Base-by-base conservation (phyloP, 2,888 invertebrate species). In the Xanthorhoe spadicearia region DNA sequence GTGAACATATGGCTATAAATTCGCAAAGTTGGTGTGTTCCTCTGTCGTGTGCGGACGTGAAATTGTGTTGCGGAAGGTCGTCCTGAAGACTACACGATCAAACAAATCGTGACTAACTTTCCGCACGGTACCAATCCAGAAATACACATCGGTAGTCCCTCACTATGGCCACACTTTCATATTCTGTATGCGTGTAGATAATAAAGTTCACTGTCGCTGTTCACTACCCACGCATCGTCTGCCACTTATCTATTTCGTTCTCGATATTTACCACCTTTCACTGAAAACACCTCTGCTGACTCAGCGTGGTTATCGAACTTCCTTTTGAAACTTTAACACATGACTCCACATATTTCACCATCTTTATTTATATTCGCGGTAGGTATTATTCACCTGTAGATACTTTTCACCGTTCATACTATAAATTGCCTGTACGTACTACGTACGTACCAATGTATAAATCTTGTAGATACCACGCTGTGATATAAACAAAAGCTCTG, bases 71-170 rank as follows among this genome's bases (percentile, higher is more conserved):
- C 79, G 83, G 84, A 89, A 90, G 90, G 87, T 87, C 86, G 82
- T 77, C 78, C 57, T 75, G 73, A 78, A 84, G 83, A 84, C 83
- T 76, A 78, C 80, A 81, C 76, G 79, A 84, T 84, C 79, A 77
- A 81, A 83, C 80, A 82, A 82, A 84, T 82, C 81, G 82, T 89
- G 90, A 91, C 88, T 91, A 90, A 86, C 84, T 87, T 92, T 92
- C 88, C 92, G 86, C 92, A 92, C 92, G 91, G 88, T 92, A 92
- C 92, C 84, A 93, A 92, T 92, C 92, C 90, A 86, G 84, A 92
- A 93, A 93, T 92, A 92, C 80, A 80, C 83, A 69, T 78, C 81
- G 83, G 80, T 83, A 83, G 83, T 86, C 85, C 87, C 85, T 80
- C 82, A 77, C 70, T 74, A 75, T 77, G 73, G 56, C 61, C 66